Conservation (phyloP, 2,888 invertebrate species). For the Eupithecia insigniata region DNA sequence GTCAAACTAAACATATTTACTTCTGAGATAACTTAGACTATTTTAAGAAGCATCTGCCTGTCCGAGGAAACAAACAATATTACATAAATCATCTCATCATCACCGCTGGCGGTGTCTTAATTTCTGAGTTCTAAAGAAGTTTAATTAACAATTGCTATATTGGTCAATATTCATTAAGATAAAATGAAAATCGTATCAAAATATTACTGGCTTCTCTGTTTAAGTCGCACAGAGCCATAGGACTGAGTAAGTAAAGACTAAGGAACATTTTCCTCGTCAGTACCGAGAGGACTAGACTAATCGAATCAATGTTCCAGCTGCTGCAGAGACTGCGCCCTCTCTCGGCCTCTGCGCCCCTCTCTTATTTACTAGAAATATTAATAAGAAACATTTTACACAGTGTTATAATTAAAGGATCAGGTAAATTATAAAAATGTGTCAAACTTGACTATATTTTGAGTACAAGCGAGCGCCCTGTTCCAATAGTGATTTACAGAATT, state of each 20-base stretch:
- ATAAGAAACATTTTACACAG: not conserved
- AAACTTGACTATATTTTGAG: not conserved
- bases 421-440: too few species aligned
- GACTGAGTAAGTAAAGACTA: not conserved
- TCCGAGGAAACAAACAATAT: not conserved
- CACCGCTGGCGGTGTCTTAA: too few species aligned
- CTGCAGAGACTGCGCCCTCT: constrained; percentile 15
- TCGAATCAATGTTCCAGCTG: constrained; percentile 29
- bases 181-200: not conserved
- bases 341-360: not conserved
- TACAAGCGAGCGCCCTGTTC: not conserved
- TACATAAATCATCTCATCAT: not conserved
- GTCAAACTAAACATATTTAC: not conserved
- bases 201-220: not conserved
- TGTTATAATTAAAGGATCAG: not conserved
- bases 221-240: not conserved
- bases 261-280: constrained; percentile 3
- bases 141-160: not conserved
- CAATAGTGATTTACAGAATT: not conserved
- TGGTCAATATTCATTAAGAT: not conserved
- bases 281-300: constrained; percentile 28
- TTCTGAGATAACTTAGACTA: not conserved
- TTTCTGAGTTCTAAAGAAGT: not conserved
- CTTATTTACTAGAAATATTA: not conserved
- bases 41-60: not conserved